These are phyloP conservation scores for Hirudo medicinalis DNA, from an alignment of 1,140 invertebrate species.

Conservation along the genomic window DNA sequence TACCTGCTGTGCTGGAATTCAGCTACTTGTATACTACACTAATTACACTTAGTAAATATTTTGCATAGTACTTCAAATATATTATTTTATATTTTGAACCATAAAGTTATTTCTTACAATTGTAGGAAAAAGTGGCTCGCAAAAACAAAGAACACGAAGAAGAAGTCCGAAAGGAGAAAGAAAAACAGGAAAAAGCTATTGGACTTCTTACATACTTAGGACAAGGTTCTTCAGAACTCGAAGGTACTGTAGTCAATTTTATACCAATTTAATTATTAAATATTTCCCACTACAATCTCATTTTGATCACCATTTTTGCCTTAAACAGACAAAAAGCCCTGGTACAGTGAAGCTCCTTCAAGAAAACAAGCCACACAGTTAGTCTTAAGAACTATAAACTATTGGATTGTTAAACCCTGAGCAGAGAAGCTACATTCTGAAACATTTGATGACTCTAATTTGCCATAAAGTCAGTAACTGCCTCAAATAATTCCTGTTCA, in stretches of 20 bases:
- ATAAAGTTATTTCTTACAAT: background rate
- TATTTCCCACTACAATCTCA: too few species aligned
- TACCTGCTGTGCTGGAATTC: background rate
- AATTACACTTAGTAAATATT: too few species aligned
- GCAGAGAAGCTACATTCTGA: too few species aligned
- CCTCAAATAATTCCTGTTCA: too few species aligned
- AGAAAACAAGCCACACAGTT: background rate
- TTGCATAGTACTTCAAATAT: too few species aligned
- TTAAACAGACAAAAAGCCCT: conserved; percentile 13
- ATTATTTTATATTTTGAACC: too few species aligned
- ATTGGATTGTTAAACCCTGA: too few species aligned
- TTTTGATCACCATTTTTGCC: background rate
- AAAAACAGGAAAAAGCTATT: conserved; percentile 94
- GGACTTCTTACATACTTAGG: conserved; percentile 89
- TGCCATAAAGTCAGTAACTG: too few species aligned
- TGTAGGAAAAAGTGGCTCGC: conserved; percentile 12
- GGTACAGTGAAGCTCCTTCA: background rate
- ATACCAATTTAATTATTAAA: background rate
- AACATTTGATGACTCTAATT: too few species aligned
- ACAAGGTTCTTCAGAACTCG: conserved; percentile 73
- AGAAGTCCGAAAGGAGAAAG: conserved; percentile 78
- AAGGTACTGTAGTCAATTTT: conserved; percentile 23
- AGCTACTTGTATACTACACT: too few species aligned
- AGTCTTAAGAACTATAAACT: too few species aligned
- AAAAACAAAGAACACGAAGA: conserved; percentile 73